Evolutionary conservation across 2,113 vertebrate species (phyloP), one percentile per base, ranked within the genome.

Genomic region (Xerus inauris): DNA sequence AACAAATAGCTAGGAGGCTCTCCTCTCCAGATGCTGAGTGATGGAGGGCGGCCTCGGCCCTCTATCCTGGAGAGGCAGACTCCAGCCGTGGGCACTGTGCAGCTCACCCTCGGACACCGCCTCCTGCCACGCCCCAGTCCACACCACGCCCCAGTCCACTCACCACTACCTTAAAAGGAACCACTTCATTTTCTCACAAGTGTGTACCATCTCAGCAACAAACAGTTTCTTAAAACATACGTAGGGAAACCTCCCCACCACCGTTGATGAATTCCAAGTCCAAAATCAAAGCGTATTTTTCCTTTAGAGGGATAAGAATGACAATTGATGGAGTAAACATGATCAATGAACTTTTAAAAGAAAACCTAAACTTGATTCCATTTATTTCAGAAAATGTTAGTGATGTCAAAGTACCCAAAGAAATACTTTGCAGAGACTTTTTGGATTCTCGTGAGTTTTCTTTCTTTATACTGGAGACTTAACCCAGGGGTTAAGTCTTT

Each of bases 361-460:
- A 82, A 96, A 85, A 76, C 28, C n/a, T 92, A 12, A 87, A 89
- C 54, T 93, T 84, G 81, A 80, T 47, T 69, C 35, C 67, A 85
- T 32, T 85, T 40, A 71, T 54, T 79, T 69, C 49, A 83, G 47
- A 83, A 80, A 59, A 85, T 7, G 42, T 88, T 17, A 7, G 57
- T 88, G 19, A 35, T 84, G 69, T 42, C 38, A 88, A 91, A 86
- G 47, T 76, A 93, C 14, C 86, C 10, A 87, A 96, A 82, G 38
- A 59, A 59, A 94, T 32, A 86, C 16, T 64, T 24, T 67, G 83
- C 62, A 97, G 91, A 72, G 38, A 57, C 8, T 49, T n/a, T 67
- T 75, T 71, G 38, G 16, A 42, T 89, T 86, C 82, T 79, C 28
- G 32, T 87, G 54, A 57, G 5, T 9, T 77, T 81, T 28, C 24